Base-by-base conservation (phyloP, 1,140 invertebrate species). In the Steinernema khuongi region DNA sequence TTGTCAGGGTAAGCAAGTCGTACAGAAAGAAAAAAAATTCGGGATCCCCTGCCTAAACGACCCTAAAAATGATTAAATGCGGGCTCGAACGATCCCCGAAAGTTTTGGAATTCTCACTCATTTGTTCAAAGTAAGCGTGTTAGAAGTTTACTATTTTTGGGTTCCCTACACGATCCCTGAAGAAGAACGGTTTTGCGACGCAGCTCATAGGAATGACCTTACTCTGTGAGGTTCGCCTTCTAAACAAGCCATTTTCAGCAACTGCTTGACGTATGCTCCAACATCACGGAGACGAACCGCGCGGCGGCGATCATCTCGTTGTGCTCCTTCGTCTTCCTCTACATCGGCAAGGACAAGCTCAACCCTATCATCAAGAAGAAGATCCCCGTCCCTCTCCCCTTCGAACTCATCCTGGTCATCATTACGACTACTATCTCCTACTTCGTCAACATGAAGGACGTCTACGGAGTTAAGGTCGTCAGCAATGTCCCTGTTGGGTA, bases 401-500 rank as follows among this genome's bases (percentile, higher is more conserved):
- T 81, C 31, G 80, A 81, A 67, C 74, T 85, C 18, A n/a, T 81
- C 17, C 60, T 85, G 32, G 73, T 82, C 1, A 72, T 82, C 19
- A 22, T 81, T 19, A 50, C 74, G 1, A 83, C 84, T 26, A 31
- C 67, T 7, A 26, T 76, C 26, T 85, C 83, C 11, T 44, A 73
- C 29, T 41, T 74, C 1, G 44, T 76, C 22, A 68, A 76, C 41
- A 69, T 83, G 26, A 29, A 79, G 1, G 31, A 71, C 0, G 41
- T 28, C 18, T 71, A 67, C 30, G 66, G 70, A 1, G 72, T 83
- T 19, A 43, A 66, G 11, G 76, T 81, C n/a, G 69, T 84, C 2
- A 77, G 81, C 18, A 28, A 78, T 14, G 74, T 81, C 1, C 81
- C 79, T 0, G 31, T 69, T 50, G 79, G 78, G 79, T 78, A 72